phyloP scores from a whole-genome alignment of 2,113 vertebrate species.

The Hippocampus mohnikei region DNA sequence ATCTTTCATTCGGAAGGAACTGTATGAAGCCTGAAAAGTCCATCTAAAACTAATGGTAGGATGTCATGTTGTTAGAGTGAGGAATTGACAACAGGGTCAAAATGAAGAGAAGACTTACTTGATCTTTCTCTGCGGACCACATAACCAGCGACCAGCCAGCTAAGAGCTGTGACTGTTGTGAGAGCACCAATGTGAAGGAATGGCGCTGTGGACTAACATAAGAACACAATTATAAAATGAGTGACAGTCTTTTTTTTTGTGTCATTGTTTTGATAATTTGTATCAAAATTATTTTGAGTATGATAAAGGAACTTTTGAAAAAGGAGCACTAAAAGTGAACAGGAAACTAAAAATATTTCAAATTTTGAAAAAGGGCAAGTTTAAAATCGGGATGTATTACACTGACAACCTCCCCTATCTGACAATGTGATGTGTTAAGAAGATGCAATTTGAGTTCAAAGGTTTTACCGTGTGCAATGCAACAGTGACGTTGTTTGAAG shows the following conservation, averaged over 20 bases:
- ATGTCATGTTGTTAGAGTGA: neutral
- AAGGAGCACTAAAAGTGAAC: no score
- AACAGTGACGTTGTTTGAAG: neutral
- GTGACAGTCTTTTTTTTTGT: neutral
- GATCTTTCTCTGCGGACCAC: slow-evolving; percentile 82
- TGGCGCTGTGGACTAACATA: slow-evolving; percentile 84
- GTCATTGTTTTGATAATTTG: no score
- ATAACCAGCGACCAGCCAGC: slow-evolving; percentile 89
- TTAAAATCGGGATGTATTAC: no score
- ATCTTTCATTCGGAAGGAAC: neutral
- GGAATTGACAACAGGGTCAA: neutral
- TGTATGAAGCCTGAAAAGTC: neutral
- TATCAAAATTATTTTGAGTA: no score
- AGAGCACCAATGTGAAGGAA: slow-evolving; percentile 91
- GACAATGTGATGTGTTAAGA: neutral
- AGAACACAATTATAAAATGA: slow-evolving; percentile 13
- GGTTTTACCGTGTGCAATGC: neutral
- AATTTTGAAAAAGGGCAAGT: no score
- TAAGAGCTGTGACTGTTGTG: slow-evolving; percentile 76
- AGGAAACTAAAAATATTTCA: no score
- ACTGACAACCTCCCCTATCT: no score
- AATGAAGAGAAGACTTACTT: slow-evolving; percentile 75
- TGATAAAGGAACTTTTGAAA: no score
- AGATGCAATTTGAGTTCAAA: neutral
- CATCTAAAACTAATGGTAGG: neutral